Evolutionary conservation across 2,888 invertebrate species (phyloP).

Genomic region (Ceraclea dissimilis): DNA sequence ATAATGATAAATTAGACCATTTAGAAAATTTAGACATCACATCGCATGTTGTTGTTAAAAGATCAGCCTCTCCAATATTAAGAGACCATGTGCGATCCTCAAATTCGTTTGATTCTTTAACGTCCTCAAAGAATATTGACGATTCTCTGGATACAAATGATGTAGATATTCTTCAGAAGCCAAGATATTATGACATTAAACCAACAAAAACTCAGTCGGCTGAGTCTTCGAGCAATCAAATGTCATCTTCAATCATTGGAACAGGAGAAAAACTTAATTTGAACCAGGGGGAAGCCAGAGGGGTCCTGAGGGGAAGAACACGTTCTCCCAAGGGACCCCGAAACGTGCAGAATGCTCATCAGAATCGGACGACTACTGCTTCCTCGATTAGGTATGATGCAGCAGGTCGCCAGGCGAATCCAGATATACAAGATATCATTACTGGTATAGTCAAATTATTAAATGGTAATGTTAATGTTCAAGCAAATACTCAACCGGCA

Average conservation of each 20-base stretch:
- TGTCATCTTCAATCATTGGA: conserved; percentile 15
- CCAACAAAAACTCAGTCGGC: conserved; percentile 19
- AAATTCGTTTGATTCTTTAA: conserved; percentile 47
- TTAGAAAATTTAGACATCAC: conserved; percentile 27
- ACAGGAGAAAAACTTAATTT: conserved; percentile 1
- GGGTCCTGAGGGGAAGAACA: conserved; percentile 67
- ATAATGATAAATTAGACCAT: conserved; percentile 9
- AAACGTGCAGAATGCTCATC: conserved; percentile 37
- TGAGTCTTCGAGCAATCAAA: not conserved
- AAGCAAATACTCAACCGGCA: conserved; percentile 59
- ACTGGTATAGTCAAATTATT: conserved; percentile 82
- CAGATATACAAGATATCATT: conserved; percentile 85
- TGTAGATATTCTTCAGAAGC: conserved; percentile 35
- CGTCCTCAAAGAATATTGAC: conserved; percentile 49
- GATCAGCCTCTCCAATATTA: conserved; percentile 51
- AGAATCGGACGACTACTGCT: conserved; percentile 46
- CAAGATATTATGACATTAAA: conserved; percentile 23
- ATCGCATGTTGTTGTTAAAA: conserved; percentile 42
- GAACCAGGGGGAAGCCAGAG: conserved; percentile 59
- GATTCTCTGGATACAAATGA: conserved; percentile 43
- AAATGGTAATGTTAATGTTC: conserved; percentile 83
- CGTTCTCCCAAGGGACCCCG: conserved; percentile 62
- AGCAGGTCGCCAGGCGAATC: conserved; percentile 40
- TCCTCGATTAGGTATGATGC: conserved; percentile 42
- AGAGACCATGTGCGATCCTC: conserved; percentile 40